phyloP scores from a whole-genome alignment of 1,140 invertebrate genomes.

The Zaprionus nigranus region DNA sequence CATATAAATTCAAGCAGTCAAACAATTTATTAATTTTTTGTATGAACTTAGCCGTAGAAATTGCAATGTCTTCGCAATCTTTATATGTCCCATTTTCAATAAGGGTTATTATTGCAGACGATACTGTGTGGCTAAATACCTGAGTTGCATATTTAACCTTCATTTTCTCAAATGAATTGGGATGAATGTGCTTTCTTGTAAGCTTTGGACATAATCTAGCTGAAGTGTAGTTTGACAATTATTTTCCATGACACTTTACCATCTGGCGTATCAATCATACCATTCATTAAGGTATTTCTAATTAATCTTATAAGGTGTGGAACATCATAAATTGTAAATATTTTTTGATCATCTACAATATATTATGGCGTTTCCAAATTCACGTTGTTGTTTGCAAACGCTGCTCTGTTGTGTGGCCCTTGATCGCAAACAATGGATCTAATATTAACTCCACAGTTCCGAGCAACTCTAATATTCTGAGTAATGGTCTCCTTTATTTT shows the following conservation, averaged over 20 bases:
- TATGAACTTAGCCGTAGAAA: too few relatives aligned
- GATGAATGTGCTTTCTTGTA: constrained; percentile 13
- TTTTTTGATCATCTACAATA: constrained; percentile 7
- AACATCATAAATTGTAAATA: constrained; percentile 33
- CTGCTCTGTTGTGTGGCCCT: too few relatives aligned
- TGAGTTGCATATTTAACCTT: constrained; percentile 33
- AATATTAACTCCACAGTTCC: too few relatives aligned
- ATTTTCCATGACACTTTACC: constrained; percentile 20
- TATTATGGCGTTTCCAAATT: constrained; percentile 12
- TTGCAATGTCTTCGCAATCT: constrained; percentile 8
- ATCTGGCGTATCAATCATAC: constrained; percentile 25
- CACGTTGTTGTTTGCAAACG: too few relatives aligned
- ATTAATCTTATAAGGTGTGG: constrained; percentile 22
- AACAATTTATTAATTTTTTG: constrained; percentile 10
- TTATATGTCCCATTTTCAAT: constrained; percentile 18
- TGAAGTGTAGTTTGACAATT: constrained; percentile 15
- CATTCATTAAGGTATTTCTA: constrained; percentile 19
- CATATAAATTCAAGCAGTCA: constrained; percentile 13
- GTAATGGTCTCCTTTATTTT: too few relatives aligned
- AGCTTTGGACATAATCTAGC: constrained; percentile 26
- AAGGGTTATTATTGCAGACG: constrained; percentile 15
- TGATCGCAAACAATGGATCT: too few relatives aligned
- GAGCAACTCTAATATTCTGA: too few relatives aligned
- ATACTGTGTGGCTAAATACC: constrained; percentile 25
- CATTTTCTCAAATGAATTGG: constrained; percentile 27